Conservation (phyloP, 1,140 invertebrate species). For the Brachionus plicatilis region DNA sequence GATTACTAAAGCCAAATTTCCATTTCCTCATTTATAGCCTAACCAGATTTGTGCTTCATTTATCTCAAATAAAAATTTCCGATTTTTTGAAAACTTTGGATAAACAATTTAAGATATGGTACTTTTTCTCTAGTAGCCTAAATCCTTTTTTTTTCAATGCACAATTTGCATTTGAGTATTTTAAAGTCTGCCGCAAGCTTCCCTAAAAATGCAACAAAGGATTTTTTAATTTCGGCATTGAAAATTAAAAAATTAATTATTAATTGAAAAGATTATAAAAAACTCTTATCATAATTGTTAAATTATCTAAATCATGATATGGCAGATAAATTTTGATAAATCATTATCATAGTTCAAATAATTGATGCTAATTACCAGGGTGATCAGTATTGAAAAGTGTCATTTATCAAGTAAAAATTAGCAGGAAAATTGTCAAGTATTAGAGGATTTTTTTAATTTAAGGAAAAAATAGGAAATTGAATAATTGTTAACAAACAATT, state of each 20-base stretch:
- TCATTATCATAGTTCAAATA: not conserved
- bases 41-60: not conserved
- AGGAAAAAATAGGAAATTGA: not conserved
- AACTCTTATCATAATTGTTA: not conserved
- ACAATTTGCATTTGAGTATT: not conserved
- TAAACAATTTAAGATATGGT: not conserved
- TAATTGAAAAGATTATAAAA: not conserved
- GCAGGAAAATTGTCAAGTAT: not conserved
- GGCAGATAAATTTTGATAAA: not conserved
- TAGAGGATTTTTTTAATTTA: not conserved
- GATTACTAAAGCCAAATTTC: not conserved
- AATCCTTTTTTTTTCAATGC: not conserved
- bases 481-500: not conserved
- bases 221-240: too few relatives aligned
- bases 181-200: not conserved
- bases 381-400: not conserved
- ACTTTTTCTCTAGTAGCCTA: not conserved
- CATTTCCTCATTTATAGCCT: not conserved
- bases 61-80: not conserved
- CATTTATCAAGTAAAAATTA: not conserved
- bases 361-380: not conserved
- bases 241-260: not conserved
- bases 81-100: not conserved
- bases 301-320: not conserved
- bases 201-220: not conserved